Percentiles rank a stretch among this genome's conserved stretches.
phyloP scores from a whole-genome alignment of 1,140 invertebrate species.

The Varroa destructor region DNA sequence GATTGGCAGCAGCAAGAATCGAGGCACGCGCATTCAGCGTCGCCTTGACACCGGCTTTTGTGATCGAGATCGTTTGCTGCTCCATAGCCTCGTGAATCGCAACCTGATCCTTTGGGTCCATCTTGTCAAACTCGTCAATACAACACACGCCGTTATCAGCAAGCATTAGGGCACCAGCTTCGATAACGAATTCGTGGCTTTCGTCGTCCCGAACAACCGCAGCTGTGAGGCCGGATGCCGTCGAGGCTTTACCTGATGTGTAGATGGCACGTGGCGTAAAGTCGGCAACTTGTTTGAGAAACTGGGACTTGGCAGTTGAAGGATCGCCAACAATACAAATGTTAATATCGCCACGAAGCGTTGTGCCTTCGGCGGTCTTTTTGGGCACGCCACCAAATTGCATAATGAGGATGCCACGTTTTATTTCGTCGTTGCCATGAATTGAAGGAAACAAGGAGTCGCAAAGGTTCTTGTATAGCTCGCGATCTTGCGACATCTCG shows the following conservation, averaged over 20 bases:
- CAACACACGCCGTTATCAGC: conserved; percentile 98
- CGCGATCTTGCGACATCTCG: conserved; percentile 86
- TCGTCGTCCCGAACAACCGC: conserved; percentile 96
- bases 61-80: conserved; percentile 97
- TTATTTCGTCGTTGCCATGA: conserved; percentile 96
- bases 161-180: conserved; percentile 96
- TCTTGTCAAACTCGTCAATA: conserved; percentile 99
- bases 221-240: conserved; percentile 91
- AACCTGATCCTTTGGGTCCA: conserved; percentile 93
- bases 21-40: conserved; percentile 95
- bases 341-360: conserved; percentile 88
- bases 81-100: conserved; percentile 99
- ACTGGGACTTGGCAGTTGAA: conserved; percentile 93
- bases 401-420: conserved; percentile 84
- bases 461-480: conserved; percentile 81
- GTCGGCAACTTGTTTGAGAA: conserved; percentile 82
- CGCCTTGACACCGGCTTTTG: conserved; percentile 91
- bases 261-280: conserved; percentile 92
- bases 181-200: conserved; percentile 94
- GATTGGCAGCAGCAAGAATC: conserved; percentile 95
- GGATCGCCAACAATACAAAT: conserved; percentile 97
- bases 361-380: conserved; percentile 69
- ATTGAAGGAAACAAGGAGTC: conserved; percentile 88
- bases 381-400: conserved; percentile 95
- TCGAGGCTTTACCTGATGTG: conserved; percentile 95